Evolutionary conservation across 2,797 vertebrate species (phyloP).

Genomic region (Trichosurus vulpecula): DNA sequence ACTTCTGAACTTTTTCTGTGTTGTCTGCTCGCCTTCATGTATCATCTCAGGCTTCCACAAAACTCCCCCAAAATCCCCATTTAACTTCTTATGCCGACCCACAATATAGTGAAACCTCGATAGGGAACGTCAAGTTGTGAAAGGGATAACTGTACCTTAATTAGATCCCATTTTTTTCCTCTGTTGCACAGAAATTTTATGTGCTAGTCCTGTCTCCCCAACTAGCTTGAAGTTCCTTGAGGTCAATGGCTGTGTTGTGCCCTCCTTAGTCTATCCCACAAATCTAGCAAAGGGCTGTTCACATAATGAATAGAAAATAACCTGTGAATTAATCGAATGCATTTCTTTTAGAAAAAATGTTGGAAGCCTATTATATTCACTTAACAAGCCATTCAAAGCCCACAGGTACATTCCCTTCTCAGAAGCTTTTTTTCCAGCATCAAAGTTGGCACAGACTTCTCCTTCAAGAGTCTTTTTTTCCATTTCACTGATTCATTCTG

Average conservation of each 20-base stretch:
- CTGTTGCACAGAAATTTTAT: neutral
- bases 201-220: neutral
- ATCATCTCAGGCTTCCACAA: neutral
- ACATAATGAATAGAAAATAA: neutral
- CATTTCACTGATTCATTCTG: neutral
- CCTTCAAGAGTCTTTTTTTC: neutral
- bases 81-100: neutral
- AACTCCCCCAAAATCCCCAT: neutral
- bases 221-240: neutral
- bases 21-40: neutral
- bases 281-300: neutral
- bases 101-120: neutral
- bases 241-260: neutral
- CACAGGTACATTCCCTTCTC: neutral
- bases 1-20: neutral
- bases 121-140: neutral
- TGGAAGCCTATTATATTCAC: neutral
- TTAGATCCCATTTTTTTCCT: neutral
- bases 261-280: neutral
- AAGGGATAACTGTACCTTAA: neutral
- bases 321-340: neutral
- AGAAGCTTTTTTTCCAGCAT: neutral
- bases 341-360: neutral
- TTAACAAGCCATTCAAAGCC: neutral
- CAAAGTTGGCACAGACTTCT: neutral